Evolutionary conservation across 1,140 invertebrate species (phyloP).

Genomic region (Ganaspis sp.): DNA sequence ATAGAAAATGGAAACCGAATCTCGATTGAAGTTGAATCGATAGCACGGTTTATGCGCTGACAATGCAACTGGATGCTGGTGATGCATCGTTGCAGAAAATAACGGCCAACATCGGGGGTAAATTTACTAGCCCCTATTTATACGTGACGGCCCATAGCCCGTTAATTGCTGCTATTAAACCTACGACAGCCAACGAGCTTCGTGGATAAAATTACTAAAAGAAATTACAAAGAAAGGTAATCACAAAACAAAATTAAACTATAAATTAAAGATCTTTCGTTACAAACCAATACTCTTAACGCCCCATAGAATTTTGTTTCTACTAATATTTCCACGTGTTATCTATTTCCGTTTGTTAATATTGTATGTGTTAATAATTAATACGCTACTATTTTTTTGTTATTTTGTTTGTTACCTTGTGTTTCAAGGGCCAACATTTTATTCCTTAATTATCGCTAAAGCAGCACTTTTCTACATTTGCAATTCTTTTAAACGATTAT

Average conservation of each 20-base stretch:
- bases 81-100: conserved; percentile 23
- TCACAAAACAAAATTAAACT: background rate
- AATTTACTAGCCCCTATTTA: conserved; percentile 23
- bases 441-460: no score
- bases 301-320: no score
- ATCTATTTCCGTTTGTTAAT: no score
- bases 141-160: background rate
- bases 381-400: no score
- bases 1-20: conserved; percentile 6
- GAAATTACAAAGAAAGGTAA: background rate
- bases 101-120: background rate
- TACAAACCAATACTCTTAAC: no score
- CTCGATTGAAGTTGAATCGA: conserved; percentile 11
- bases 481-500: no score
- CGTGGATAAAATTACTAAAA: background rate
- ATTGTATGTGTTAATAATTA: no score
- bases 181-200: background rate
- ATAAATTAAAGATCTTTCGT: background rate
- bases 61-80: conserved; percentile 20
- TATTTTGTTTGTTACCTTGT: no score
- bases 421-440: no score
- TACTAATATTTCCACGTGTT: no score
- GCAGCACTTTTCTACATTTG: no score
- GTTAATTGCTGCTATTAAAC: conserved; percentile 26
- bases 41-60: conserved; percentile 28